These are phyloP conservation scores for Sweltsa coloradensis DNA, from an alignment of 1,140 invertebrate species.

Conservation along the genomic window DNA sequence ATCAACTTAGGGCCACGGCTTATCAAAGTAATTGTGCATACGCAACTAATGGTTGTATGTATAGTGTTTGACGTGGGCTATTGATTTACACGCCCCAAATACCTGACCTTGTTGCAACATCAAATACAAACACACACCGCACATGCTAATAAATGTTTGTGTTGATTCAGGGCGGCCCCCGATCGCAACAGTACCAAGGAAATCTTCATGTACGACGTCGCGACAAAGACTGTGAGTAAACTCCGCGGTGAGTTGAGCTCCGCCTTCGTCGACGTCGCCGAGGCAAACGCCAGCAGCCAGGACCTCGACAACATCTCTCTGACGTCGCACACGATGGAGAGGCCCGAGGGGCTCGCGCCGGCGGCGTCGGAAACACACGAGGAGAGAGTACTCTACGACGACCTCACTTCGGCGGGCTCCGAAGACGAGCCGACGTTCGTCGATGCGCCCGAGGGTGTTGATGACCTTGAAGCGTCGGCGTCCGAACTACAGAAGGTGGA, in stretches of 20 bases:
- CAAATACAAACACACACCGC: no score
- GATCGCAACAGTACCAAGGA: conserved; percentile 36
- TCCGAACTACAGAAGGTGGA: not conserved
- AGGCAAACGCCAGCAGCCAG: conserved; percentile 60
- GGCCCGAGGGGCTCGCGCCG: not conserved
- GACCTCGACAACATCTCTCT: conserved; percentile 42
- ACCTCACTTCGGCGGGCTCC: no score
- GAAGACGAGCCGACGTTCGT: no score
- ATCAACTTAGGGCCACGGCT: no score
- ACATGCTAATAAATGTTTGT: not conserved
- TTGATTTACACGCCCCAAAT: no score
- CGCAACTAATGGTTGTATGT: no score
- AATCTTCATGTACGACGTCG: conserved; percentile 75
- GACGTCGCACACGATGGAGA: not conserved
- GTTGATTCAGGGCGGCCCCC: not conserved
- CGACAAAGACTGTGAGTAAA: conserved; percentile 49
- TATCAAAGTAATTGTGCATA: no score
- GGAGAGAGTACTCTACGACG: not conserved
- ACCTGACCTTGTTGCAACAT: no score
- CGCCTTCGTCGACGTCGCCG: conserved; percentile 69
- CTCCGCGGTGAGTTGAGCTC: conserved; percentile 58
- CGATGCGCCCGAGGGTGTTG: not conserved
- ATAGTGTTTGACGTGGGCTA: no score
- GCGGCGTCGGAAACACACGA: not conserved
- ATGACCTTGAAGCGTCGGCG: not conserved